phyloP scores from a whole-genome alignment of 2,113 vertebrate species.

The Calyptommatus sinebrachiatus region DNA sequence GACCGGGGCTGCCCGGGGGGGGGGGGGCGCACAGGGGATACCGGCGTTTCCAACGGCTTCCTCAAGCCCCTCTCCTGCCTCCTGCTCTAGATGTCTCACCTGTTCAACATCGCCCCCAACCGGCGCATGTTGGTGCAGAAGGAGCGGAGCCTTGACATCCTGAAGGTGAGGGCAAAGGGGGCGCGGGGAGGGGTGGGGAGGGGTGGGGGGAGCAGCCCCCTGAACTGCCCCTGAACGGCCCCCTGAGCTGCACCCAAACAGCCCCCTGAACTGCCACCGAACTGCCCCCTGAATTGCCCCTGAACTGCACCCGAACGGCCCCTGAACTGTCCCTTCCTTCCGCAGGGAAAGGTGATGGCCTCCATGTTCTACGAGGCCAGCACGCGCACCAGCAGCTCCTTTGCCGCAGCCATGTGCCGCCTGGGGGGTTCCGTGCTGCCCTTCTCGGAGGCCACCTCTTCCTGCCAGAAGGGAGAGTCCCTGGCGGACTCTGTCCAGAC shows the following conservation, averaged over 20 bases:
- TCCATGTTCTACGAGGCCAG: slow-evolving; percentile 97
- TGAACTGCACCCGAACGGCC: too few species aligned
- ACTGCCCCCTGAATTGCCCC: not conserved
- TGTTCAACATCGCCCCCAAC: slow-evolving; percentile 90
- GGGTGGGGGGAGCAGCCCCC: not conserved
- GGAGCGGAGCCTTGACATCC: slow-evolving; percentile 89
- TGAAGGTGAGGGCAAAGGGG: slow-evolving; percentile 79
- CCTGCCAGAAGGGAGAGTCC: slow-evolving; percentile 93
- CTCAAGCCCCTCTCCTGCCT: not conserved
- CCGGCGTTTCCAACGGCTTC: rapidly evolving
- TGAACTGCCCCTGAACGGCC: not conserved
- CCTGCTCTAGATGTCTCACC: slow-evolving; percentile 83
- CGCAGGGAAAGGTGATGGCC: slow-evolving; percentile 93
- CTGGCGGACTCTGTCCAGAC: slow-evolving; percentile 91
- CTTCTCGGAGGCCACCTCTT: slow-evolving; percentile 90
- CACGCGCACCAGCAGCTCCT: slow-evolving; percentile 95
- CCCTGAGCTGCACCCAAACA: too few species aligned
- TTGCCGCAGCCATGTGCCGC: slow-evolving; percentile 89
- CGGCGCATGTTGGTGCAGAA: slow-evolving; percentile 94
- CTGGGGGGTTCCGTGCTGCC: slow-evolving; percentile 89
- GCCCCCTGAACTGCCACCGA: not conserved
- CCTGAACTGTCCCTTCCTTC: rapidly evolving
- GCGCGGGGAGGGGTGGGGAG: rapidly evolving
- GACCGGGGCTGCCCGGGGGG: too few species aligned
- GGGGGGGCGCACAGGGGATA: not conserved